Base-by-base conservation (phyloP, 1,140 invertebrate genomes). In the Amyelois transitella region DNA sequence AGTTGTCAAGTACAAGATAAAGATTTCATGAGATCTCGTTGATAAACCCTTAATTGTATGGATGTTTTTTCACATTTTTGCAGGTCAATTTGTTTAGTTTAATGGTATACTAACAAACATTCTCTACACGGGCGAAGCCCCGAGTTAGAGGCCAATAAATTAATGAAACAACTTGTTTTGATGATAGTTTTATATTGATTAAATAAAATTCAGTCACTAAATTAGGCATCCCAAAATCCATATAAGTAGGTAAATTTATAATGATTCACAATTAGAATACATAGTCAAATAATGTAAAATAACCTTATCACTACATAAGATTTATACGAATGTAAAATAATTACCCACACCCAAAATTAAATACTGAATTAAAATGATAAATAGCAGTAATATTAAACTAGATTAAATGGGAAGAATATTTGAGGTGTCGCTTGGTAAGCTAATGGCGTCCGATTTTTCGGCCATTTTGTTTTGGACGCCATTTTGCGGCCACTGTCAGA, bases 381-480 rank as follows among this genome's bases (percentile, higher is more conserved):
- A 14, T 38, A 38, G 32, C 12, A 38, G 28, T 38, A 38, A 19
- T 48, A 48, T 5, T 21, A 48, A 48, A 48, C 19, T 48, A 48
- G 20, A 19, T n/a, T 21, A 48, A 38, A 10, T 38, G 10, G 32
- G 32, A 52, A 65, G 54, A 50, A 54, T 51, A 59, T 51, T 55
- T 61, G 47, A 52, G 43, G 44, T 45, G 53, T 62, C 58, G 51
- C 22, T 44, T 53, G 18, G 50, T 53, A 43, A 49, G 21, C 47
- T 50, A 53, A 21, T 55, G 53, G 18, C 55, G 64, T 64, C 60
- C 58, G 53, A 18, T 18, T 54, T 61, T 18, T 43, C 32, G 54
- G 66, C 69, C 68, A 74, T 79, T 60, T 81, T 75, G 65, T 66
- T 38, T 10, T 65, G 49, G 65, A 45, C 70, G 73, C 68, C 70